phyloP scores from a whole-genome alignment of 2,797 vertebrate species.

The Melanotaenia nigrans region DNA sequence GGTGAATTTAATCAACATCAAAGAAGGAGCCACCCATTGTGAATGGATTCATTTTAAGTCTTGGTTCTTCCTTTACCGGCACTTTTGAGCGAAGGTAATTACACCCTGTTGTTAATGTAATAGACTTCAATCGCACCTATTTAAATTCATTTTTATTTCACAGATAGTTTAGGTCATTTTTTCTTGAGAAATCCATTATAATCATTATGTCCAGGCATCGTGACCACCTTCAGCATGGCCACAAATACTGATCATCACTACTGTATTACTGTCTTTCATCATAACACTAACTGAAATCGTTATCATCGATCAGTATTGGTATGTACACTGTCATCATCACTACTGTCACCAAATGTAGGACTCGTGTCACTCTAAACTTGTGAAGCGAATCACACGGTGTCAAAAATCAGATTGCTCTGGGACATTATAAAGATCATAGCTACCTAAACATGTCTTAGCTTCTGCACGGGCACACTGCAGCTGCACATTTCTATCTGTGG shows the following conservation, averaged over 20 bases:
- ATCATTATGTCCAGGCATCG: slow-evolving; percentile 23
- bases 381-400: slow-evolving; percentile 59
- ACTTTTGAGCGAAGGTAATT: slow-evolving; percentile 48
- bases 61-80: slow-evolving; percentile 10
- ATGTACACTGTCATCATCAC: slow-evolving; percentile 20
- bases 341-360: slow-evolving; percentile 28
- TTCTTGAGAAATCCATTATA: slow-evolving; percentile 29
- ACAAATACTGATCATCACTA: slow-evolving; percentile 14
- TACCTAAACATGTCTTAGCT: slow-evolving; percentile 65
- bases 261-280: slow-evolving; percentile 10
- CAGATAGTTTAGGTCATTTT: slow-evolving; percentile 34
- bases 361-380: slow-evolving; percentile 50
- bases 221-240: background rate
- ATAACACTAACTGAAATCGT: slow-evolving; percentile 30
- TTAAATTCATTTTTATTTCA: slow-evolving; percentile 34
- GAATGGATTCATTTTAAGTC: slow-evolving; percentile 31
- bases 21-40: slow-evolving; percentile 30
- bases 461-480: slow-evolving; percentile 46
- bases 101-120: slow-evolving; percentile 48
- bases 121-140: slow-evolving; percentile 39
- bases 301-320: slow-evolving; percentile 39
- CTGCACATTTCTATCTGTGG: slow-evolving; percentile 72
- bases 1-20: slow-evolving; percentile 56
- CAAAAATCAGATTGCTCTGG: slow-evolving; percentile 61
- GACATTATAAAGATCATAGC: slow-evolving; percentile 68